These are phyloP conservation scores for Trypoxylus dichotomus DNA, from an alignment of 1,140 invertebrate species.

Conservation along the genomic window DNA sequence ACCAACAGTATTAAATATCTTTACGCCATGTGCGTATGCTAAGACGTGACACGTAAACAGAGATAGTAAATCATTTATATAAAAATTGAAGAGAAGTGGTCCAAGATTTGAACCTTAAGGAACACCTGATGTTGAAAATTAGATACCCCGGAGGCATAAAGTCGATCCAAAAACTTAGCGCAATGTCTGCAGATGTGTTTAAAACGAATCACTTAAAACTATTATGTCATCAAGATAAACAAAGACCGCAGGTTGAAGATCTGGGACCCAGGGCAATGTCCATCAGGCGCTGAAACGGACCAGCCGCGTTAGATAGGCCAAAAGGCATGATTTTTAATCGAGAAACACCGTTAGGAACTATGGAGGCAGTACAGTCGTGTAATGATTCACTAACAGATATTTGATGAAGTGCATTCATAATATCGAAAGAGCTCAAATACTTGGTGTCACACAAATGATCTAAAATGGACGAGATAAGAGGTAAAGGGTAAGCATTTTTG, in stretches of 20 bases:
- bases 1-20: too few relatives aligned
- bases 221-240: conserved; percentile 47
- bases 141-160: too few relatives aligned
- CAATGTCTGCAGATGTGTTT: too few relatives aligned
- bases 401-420: conserved; percentile 41
- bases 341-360: background rate
- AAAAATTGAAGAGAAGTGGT: too few relatives aligned
- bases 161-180: too few relatives aligned
- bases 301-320: background rate
- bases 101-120: too few relatives aligned
- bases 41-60: too few relatives aligned
- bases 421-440: conserved; percentile 40
- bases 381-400: background rate
- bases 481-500: conserved; percentile 41
- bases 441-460: conserved; percentile 42
- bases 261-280: background rate
- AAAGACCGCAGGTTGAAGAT: conserved; percentile 34
- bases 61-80: too few relatives aligned
- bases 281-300: background rate
- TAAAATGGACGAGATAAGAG: conserved; percentile 42
- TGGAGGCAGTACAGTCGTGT: background rate
- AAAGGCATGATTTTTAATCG: background rate
- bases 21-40: too few relatives aligned
- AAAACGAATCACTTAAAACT: too few relatives aligned
- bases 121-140: too few relatives aligned